These are phyloP conservation scores for Bergia puertoricense DNA, from an alignment of 92 coral and sea anemone genomes.

Conservation along the genomic window DNA sequence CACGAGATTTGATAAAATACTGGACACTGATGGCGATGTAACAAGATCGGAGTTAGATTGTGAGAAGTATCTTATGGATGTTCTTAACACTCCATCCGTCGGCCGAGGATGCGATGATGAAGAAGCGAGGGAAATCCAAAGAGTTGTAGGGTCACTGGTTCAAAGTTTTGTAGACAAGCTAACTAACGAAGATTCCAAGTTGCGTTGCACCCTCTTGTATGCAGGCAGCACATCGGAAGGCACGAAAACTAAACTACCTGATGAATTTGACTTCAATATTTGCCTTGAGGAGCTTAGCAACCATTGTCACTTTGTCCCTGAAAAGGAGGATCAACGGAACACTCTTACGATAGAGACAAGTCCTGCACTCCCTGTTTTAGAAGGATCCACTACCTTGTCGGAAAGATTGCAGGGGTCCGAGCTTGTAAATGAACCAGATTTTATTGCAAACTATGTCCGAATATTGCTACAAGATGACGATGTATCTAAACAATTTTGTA, in stretches of 20 bases:
- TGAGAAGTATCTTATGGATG: slow-evolving; percentile 34
- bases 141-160: slow-evolving; percentile 40
- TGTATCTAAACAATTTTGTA: slow-evolving; percentile 32
- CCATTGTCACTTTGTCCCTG: slow-evolving; percentile 30
- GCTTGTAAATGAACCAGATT: background rate
- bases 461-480: slow-evolving; percentile 41
- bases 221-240: slow-evolving; percentile 55
- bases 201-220: slow-evolving; percentile 46
- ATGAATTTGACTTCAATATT: slow-evolving; percentile 52
- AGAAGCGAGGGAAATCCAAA: slow-evolving; percentile 53
- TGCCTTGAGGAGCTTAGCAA: slow-evolving; percentile 52
- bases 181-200: slow-evolving; percentile 37
- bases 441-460: slow-evolving; percentile 42
- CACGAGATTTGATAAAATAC: slow-evolving; percentile 34
- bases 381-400: slow-evolving; percentile 2
- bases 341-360: background rate
- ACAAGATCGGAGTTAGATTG: slow-evolving; percentile 29
- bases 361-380: background rate
- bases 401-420: slow-evolving; percentile 40
- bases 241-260: slow-evolving; percentile 48
- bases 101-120: slow-evolving; percentile 44
- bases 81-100: slow-evolving; percentile 33
- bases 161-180: slow-evolving; percentile 32
- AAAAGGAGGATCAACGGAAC: slow-evolving; percentile 32
- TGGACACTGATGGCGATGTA: slow-evolving; percentile 26